Evolutionary conservation across 1,140 invertebrate genomes (phyloP), one percentile per base, ranked within the genome.

Genomic region (Dendroctonus valens): DNA sequence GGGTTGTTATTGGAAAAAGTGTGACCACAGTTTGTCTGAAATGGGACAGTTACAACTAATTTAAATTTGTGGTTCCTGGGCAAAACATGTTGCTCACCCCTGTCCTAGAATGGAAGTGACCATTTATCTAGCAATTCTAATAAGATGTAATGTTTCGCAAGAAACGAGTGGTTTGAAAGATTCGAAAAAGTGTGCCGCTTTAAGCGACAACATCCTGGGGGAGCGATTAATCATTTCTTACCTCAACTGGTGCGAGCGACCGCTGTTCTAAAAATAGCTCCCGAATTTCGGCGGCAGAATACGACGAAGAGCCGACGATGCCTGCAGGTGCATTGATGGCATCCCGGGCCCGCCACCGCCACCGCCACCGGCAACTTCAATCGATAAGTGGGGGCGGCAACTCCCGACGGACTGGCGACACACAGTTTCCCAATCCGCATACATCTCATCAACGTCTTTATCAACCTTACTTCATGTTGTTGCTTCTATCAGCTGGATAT

Each of bases 201-300:
- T 58, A 44, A 14, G 55, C 55, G 55, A 58, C 55, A 58, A 58
- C 37, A 58, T 59, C 58, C 11, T 39, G 42, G 46, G 41, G 58
- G 50, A 42, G 41, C 53, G 41, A 65, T 65, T 65, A 57, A 57
- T 65, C 54, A 65, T 65, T 57, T 50, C 44, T 65, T 57, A 65
- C 53, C 53, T 65, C 62, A 65, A 65, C 53, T 55, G 41, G 62
- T 65, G 62, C 62, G 55, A 66, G 55, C 64, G 64, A 60, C 64
- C 64, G 55, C 55, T 53, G 41, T 66, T 66, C 64, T 65, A 65
- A 65, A 65, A 65, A 65, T 65, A 65, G 50, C 58, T 44, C 55
- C 48, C 54, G 53, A 65, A 65, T 51, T 65, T 65, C 46, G 63
- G 61, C 61, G 51, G 61, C 51, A 58, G 63, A 50, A 57, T 64